These are phyloP conservation scores for Gymnobelideus leadbeateri DNA, from an alignment of 2,113 vertebrate species.

Conservation along the genomic window DNA sequence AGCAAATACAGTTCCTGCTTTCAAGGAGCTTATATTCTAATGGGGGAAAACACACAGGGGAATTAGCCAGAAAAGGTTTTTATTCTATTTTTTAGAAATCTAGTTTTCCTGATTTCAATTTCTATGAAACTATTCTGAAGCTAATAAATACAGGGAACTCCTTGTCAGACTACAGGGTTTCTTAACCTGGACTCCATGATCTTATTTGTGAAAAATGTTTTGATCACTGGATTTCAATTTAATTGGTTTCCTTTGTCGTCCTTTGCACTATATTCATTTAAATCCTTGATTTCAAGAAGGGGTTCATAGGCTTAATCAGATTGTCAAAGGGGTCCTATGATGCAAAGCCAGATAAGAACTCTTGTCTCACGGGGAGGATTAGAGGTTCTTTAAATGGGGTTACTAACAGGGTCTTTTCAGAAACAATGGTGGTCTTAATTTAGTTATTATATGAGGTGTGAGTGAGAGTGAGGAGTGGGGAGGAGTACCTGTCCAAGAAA, in stretches of 20 bases:
- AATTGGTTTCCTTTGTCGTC: neutral
- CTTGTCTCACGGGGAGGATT: neutral
- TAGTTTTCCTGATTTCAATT: neutral
- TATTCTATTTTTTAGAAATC: neutral
- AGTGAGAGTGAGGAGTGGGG: no score
- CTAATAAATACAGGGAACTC: neutral
- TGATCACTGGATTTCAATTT: neutral
- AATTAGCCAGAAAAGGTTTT: neutral
- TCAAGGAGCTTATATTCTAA: neutral
- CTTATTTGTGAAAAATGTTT: neutral
- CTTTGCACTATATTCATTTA: neutral
- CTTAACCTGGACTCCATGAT: neutral
- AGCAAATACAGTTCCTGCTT: no score
- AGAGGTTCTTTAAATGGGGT: neutral
- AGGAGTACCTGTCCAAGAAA: neutral
- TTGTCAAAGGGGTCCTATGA: neutral
- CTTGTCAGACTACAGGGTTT: neutral
- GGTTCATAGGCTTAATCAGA: neutral
- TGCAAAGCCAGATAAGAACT: neutral
- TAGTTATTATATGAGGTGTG: neutral
- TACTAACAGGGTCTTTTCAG: neutral
- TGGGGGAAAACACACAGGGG: neutral
- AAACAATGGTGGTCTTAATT: neutral
- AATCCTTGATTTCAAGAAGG: neutral
- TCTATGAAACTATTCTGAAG: neutral